Evolutionary conservation across 2,797 vertebrate genomes (phyloP).

Genomic region (Coccyzus lansbergi): DNA sequence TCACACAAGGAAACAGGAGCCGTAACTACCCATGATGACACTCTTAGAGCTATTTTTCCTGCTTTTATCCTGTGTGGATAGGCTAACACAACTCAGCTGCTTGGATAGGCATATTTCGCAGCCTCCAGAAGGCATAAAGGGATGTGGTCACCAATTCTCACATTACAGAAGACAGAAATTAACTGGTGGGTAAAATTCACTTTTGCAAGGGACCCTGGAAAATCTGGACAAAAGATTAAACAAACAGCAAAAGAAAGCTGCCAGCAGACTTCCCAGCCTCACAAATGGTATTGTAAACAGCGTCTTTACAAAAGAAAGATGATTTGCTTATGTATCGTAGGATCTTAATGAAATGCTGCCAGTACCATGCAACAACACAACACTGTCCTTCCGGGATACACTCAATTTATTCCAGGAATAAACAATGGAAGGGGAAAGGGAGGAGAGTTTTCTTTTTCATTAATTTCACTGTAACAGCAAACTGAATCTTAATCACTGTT

Average conservation of each 20-base stretch:
- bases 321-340: not conserved
- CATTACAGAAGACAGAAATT: not conserved
- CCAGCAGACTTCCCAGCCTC: not conserved
- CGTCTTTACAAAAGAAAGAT: not conserved
- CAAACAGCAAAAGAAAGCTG: not conserved
- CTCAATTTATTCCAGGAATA: not conserved
- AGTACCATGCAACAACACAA: not conserved
- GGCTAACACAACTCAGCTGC: not conserved
- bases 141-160: not conserved
- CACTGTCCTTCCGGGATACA: rapidly evolving
- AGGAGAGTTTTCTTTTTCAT: not conserved
- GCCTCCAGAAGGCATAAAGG: not conserved
- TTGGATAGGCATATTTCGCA: not conserved
- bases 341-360: not conserved
- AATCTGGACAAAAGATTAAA: not conserved
- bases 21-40: not conserved
- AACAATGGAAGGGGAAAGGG: not conserved
- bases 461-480: not conserved
- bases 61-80: not conserved
- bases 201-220: not conserved
- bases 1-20: not conserved
- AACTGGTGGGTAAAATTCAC: not conserved
- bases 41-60: not conserved
- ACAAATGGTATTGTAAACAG: not conserved
- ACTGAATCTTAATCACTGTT: not conserved